Percentiles rank a stretch among this genome's conserved stretches.
phyloP scores from a whole-genome alignment of 2,797 vertebrate genomes.

The Mormyrops boulengeri region DNA sequence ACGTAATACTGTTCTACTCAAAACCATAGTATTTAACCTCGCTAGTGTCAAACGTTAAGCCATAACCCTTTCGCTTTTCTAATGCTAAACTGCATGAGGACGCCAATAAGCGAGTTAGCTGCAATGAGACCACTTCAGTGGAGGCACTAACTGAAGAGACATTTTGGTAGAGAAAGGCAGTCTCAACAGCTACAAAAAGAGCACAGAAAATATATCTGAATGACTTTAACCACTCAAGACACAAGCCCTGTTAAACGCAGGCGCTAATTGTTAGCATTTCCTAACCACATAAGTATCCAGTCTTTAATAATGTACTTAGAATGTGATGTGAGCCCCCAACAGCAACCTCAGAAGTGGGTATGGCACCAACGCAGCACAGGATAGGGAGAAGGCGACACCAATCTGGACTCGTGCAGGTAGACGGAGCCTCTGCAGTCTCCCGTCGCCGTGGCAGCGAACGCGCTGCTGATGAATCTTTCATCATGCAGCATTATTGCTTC shows the following conservation, averaged over 20 bases:
- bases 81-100: neutral
- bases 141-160: neutral
- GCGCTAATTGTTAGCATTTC: neutral
- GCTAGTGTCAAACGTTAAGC: neutral
- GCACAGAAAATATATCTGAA: neutral
- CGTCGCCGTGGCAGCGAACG: constrained; percentile 26
- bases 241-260: neutral
- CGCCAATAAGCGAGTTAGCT: neutral
- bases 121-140: neutral
- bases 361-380: constrained; percentile 45
- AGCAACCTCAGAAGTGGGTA: constrained; percentile 55
- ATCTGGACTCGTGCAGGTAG: constrained; percentile 48
- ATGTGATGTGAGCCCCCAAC: neutral
- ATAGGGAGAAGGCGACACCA: constrained; percentile 37
- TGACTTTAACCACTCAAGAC: neutral
- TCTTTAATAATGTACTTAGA: neutral
- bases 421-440: neutral
- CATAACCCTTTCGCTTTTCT: neutral
- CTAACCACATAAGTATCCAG: neutral
- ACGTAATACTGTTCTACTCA: neutral
- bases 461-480: constrained; percentile 54
- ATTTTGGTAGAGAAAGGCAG: too few species aligned
- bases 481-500: constrained; percentile 59
- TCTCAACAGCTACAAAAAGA: too few species aligned
- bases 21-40: neutral